Percentiles rank a stretch among this genome's conserved stretches.
These are phyloP conservation scores for Drosophila anomalipes DNA, from an alignment of 2,888 invertebrate genomes.

Conservation along the genomic window DNA sequence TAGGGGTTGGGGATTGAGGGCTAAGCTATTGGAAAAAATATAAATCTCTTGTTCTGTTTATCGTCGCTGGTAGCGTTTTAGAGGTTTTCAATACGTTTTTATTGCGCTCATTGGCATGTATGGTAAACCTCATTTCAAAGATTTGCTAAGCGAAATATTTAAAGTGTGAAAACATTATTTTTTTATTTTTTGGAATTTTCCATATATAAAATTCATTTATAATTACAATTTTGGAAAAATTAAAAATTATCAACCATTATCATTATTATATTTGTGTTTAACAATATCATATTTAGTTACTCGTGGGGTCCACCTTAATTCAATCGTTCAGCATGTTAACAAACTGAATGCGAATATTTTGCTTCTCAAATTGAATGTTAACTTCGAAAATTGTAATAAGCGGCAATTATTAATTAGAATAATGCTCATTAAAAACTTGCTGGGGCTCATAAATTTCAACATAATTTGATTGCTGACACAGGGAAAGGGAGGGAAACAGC, in stretches of 20 bases:
- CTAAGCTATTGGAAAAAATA: constrained; percentile 9
- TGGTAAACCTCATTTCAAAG: background rate
- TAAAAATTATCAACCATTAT: background rate
- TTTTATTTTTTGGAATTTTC: background rate
- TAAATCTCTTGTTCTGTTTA: constrained; percentile 21
- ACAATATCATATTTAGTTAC: background rate
- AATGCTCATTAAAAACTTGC: constrained; percentile 72
- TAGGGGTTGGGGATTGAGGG: background rate
- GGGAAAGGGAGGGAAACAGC: constrained; percentile 1
- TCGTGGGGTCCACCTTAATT: background rate
- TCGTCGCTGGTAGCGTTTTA: constrained; percentile 2
- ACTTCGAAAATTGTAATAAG: constrained; percentile 27
- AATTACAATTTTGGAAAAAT: background rate
- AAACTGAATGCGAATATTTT: background rate
- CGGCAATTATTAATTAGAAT: constrained; percentile 68
- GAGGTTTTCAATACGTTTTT: constrained; percentile 14
- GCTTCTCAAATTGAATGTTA: constrained; percentile 8
- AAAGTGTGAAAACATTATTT: background rate
- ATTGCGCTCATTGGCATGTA: background rate
- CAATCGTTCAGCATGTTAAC: background rate
- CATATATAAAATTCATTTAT: background rate
- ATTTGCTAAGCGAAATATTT: background rate
- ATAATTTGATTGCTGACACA: constrained; percentile 64
- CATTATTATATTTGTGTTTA: background rate
- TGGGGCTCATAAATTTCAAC: constrained; percentile 61